phyloP scores from a whole-genome alignment of 2,113 vertebrate genomes.

The Protomyctophum bolini region DNA sequence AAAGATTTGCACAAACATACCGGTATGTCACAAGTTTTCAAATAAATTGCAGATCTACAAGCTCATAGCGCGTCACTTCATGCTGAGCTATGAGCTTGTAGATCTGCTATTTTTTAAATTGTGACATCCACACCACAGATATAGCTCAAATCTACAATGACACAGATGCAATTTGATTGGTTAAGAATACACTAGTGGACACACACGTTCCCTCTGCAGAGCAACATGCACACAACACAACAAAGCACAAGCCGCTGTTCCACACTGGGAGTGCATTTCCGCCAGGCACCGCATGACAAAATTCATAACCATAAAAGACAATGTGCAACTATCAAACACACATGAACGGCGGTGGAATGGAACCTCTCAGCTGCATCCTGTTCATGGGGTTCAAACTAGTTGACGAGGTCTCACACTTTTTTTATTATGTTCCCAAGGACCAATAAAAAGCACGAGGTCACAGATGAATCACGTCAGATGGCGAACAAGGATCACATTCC shows the following conservation, averaged over 20 bases:
- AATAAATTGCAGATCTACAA: too few species aligned
- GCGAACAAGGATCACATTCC: conserved; percentile 46
- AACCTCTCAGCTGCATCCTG: conserved; percentile 81
- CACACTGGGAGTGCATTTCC: conserved; percentile 29
- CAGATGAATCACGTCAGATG: conserved; percentile 44
- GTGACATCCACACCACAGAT: too few species aligned
- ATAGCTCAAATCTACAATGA: too few species aligned
- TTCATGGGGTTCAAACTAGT: conserved; percentile 54
- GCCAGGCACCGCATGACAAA: conserved; percentile 36
- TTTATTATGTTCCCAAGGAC: conserved; percentile 64
- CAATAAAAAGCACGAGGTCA: conserved; percentile 49
- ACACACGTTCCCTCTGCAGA: conserved; percentile 66
- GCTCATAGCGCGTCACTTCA: too few species aligned
- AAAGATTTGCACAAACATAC: too few species aligned
- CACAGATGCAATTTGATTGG: too few species aligned
- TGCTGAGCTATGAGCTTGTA: too few species aligned
- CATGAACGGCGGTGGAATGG: conserved; percentile 37
- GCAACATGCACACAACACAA: conserved; percentile 19
- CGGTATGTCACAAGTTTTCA: too few species aligned
- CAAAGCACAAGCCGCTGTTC: conserved; percentile 37
- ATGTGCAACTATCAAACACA: conserved; percentile 16
- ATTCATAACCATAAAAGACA: conserved; percentile 26
- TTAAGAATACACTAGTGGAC: conserved; percentile 50
- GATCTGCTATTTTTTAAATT: too few species aligned
- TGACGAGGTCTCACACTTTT: conserved; percentile 59